Base-by-base conservation (phyloP, 2,888 invertebrate species). In the Acrocyrtus sp. region DNA sequence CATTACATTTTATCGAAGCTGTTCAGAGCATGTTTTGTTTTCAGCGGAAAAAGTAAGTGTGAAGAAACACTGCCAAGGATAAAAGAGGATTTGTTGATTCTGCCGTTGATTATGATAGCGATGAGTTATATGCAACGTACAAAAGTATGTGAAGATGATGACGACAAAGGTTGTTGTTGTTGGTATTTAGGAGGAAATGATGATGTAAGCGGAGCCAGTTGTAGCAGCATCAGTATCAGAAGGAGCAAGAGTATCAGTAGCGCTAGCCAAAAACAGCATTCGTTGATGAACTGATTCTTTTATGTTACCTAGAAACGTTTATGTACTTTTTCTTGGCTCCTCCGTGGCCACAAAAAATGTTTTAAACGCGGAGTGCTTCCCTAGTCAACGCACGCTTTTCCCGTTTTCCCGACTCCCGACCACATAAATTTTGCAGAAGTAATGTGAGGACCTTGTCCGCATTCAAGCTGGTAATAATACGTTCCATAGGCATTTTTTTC, bases 391-490 rank as follows among this genome's bases (percentile, higher is more conserved):
- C 15, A 45, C 15, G 19, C 22, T 8, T 50, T 15, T 21, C 21
- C 21, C 50, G 3, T 22, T 17, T 50, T 15, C 17, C 50, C 50
- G 21, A 50, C n/a, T 45, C n/a, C n/a, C n/a, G n/a, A n/a, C n/a
- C 8, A 17, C 15, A 50, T 21, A 45, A 5, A 45, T 50, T 50
- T 50, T 15, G 10, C 10, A 8, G 22, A 12, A 34, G 34, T 8
- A 34, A 34, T n/a, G n/a, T n/a, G 26, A 57, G 48, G 70, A 72
- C 70, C 63, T 63, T 72, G 63, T 48, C 63, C 63, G 70, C 57
- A 47, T 72, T 68, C 39, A 48, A 51, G 19, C 12, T 12, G 12
- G 34, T 34, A 5, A 34, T 34, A 34, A 34, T 34, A 34, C 5
- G 34, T 12, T 34, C 34, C 34, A 34, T 34, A 34, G 34, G n/a